Percentiles rank a stretch among this genome's conserved stretches.
phyloP scores from a whole-genome alignment of 2,888 invertebrate species.

The Volucella inanis region DNA sequence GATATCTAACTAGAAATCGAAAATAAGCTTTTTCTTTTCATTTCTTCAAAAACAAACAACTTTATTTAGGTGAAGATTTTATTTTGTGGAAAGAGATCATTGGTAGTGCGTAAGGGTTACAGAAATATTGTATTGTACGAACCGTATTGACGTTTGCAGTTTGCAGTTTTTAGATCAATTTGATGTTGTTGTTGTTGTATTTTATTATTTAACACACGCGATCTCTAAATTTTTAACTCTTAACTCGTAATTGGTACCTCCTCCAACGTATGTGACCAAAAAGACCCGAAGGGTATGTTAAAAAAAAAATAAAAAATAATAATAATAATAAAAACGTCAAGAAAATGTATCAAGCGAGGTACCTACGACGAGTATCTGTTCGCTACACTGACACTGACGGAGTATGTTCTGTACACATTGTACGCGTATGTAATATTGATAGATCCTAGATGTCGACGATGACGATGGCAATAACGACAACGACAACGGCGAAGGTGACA shows the following conservation, averaged over 20 bases:
- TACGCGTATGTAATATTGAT: slow-evolving; percentile 71
- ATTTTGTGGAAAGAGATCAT: slow-evolving; percentile 37
- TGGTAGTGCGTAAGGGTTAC: slow-evolving; percentile 26
- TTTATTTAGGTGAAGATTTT: slow-evolving; percentile 26
- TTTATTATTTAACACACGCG: slow-evolving; percentile 34
- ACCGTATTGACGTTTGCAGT: slow-evolving; percentile 25
- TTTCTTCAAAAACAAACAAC: slow-evolving; percentile 32
- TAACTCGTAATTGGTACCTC: too few relatives aligned
- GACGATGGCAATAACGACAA: slow-evolving; percentile 37
- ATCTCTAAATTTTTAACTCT: neutral
- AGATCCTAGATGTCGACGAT: slow-evolving; percentile 69
- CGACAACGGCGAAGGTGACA: slow-evolving; percentile 16
- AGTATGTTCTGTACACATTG: slow-evolving; percentile 39
- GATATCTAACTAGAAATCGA: slow-evolving; percentile 32
- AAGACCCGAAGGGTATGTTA: slow-evolving; percentile 24
- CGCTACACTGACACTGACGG: slow-evolving; percentile 54
- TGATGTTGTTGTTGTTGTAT: neutral
- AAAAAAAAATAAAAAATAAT: slow-evolving; percentile 1
- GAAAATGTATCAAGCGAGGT: slow-evolving; percentile 64
- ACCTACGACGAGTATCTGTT: slow-evolving; percentile 21
- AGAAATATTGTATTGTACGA: slow-evolving; percentile 9
- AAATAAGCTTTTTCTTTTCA: slow-evolving; percentile 31
- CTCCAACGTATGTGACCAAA: slow-evolving; percentile 11
- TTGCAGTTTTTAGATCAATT: slow-evolving; percentile 23
- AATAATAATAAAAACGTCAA: slow-evolving; percentile 46